Evolutionary conservation across 2,113 vertebrate species (phyloP), one percentile per base, ranked within the genome.

Genomic region (Pluvialis apricaria): DNA sequence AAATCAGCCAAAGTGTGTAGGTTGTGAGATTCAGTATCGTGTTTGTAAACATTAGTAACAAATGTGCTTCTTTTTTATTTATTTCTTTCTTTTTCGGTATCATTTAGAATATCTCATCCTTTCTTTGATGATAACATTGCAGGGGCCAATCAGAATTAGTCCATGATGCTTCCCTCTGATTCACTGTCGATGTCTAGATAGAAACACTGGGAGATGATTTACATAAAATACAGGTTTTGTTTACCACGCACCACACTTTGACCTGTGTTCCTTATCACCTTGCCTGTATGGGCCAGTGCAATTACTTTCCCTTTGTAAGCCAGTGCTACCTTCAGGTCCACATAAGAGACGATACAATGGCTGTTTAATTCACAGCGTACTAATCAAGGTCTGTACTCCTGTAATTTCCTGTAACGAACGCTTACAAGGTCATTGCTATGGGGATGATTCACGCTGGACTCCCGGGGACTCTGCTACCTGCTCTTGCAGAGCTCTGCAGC

Each of bases 291-390:
- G 61, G 31, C 28, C 24, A 28, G 62, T 12, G 9, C 58, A 17
- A 3, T 47, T 11, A 14, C 36, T 4, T 44, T 47, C 55, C 38
- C 34, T 45, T 7, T 29, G 42, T 29, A 0, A 31, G 2, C 34
- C 1, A 3, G 25, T 22, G 72, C 76, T 81, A 3, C 87, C 81
- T 82, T 15, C 87, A 52, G 51, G 13, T 32, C 31, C 31, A 4
- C 16, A 2, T 11, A 12, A 13, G 32, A 20, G 64, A 7, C 0
- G 0, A 2, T 5, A 19, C 49, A 4, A 2, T 7, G 49, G 38
- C 62, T 45, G 28, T 6, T 75, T 61, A 16, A 1, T 21, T 62
- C 25, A 1, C 49, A 10, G 79, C 7, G 72, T 76, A 18, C 77
- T 54, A 52, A 5, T 10, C 83, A 11, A 1, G 31, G 88, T 6